Evolutionary conservation across 2,888 invertebrate genomes (phyloP).

Genomic region (Ochropleura leucogaster): DNA sequence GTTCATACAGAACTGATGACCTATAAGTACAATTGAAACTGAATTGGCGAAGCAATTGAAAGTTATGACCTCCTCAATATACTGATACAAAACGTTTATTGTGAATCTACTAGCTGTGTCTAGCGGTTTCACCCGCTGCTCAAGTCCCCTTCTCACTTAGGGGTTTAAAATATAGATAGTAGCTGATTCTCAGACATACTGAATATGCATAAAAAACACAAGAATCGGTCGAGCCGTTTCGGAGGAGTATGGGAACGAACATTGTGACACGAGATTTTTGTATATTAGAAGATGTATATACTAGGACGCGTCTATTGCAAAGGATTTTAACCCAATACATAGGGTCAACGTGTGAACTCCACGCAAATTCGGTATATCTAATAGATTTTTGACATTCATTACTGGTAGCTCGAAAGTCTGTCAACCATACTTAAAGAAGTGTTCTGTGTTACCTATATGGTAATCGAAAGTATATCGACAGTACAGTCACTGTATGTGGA

Average conservation of each 20-base stretch:
- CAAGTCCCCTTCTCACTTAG: no score
- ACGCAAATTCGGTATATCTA: not conserved
- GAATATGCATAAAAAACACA: no score
- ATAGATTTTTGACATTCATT: not conserved
- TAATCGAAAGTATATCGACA: not conserved
- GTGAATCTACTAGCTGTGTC: not conserved
- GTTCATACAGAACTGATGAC: constrained; percentile 29
- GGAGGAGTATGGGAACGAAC: no score
- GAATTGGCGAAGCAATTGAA: constrained; percentile 38
- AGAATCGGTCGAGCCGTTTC: no score
- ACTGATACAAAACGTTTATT: constrained; percentile 2
- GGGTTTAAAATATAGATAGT: no score
- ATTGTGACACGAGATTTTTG: no score
- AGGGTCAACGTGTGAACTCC: not conserved
- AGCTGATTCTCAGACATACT: no score
- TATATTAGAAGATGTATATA: not conserved
- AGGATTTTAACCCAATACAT: not conserved
- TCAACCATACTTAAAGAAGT: not conserved
- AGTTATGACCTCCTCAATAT: constrained; percentile 38
- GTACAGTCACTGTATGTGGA: not conserved
- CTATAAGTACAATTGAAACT: constrained; percentile 39
- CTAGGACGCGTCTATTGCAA: not conserved
- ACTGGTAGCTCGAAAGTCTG: not conserved
- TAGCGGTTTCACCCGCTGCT: no score
- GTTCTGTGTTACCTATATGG: not conserved